A percentile compares a stretch with the other conserved stretches of the same genome.
Evolutionary conservation across 2,888 invertebrate genomes (phyloP).

Genomic region (Seira ritae): DNA sequence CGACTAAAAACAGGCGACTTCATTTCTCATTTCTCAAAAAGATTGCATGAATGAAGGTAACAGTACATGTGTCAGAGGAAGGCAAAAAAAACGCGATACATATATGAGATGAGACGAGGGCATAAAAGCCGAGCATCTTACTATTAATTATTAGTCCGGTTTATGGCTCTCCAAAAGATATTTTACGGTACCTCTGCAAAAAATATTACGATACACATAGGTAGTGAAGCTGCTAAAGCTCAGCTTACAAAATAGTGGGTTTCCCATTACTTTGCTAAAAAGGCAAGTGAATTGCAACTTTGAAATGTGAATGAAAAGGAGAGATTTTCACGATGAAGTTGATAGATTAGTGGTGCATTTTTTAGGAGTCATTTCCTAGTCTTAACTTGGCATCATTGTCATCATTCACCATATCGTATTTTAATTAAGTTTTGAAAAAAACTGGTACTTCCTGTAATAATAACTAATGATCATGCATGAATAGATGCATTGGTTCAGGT

Average conservation of each 20-base stretch:
- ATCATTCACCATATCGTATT: background rate
- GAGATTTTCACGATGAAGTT: constrained; percentile 25
- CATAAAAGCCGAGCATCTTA: constrained; percentile 41
- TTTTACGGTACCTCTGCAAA: constrained; percentile 26
- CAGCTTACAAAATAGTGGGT: background rate
- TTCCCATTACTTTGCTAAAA: background rate
- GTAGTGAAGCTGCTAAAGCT: background rate
- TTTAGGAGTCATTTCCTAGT: background rate
- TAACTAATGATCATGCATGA: background rate
- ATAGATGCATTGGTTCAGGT: background rate
- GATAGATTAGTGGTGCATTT: constrained; percentile 19
- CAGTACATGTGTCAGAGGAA: background rate
- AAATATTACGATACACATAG: background rate
- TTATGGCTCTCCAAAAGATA: constrained; percentile 37
- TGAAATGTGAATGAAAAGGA: background rate
- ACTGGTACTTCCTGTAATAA: constrained; percentile 5
- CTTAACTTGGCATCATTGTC: background rate
- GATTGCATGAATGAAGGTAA: background rate
- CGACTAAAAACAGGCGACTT: no score
- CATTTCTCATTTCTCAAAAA: no score
- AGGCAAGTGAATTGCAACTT: background rate
- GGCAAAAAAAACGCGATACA: constrained; percentile 22
- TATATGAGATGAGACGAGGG: constrained; percentile 17
- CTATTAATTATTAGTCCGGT: constrained; percentile 51
- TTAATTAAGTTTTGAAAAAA: constrained; percentile 10